phyloP scores from a whole-genome alignment of 1,140 invertebrate species.

The Muscidifurax raptorellus region DNA sequence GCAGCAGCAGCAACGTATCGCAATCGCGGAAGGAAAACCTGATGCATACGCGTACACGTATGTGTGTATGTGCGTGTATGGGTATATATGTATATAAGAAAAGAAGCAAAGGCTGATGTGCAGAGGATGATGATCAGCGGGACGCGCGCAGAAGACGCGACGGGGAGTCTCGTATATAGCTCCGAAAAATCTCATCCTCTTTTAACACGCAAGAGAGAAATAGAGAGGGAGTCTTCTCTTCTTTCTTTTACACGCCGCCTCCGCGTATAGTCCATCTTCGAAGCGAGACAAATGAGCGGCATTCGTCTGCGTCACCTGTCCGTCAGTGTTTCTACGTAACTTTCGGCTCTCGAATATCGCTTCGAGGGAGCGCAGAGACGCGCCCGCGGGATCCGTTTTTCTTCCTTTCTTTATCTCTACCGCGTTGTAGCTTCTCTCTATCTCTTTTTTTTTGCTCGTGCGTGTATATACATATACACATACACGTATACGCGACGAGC shows the following conservation, averaged over 20 bases:
- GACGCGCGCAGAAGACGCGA: not conserved
- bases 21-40: not conserved
- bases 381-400: slow-evolving; percentile 34
- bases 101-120: not conserved
- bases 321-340: slow-evolving; percentile 71
- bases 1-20: not conserved
- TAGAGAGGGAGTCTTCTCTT: not conserved
- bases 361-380: slow-evolving; percentile 45
- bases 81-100: not conserved
- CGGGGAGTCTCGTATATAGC: slow-evolving; percentile 5
- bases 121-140: slow-evolving; percentile 12
- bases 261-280: slow-evolving; percentile 60
- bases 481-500: not conserved
- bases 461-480: too few species aligned
- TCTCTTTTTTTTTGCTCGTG: not conserved
- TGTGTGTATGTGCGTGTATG: too few species aligned
- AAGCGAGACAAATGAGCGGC: slow-evolving; percentile 75
- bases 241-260: slow-evolving; percentile 3
- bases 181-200: slow-evolving; percentile 23
- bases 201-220: slow-evolving; percentile 1
- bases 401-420: slow-evolving; percentile 12
- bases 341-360: slow-evolving; percentile 60
- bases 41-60: too few species aligned
- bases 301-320: slow-evolving; percentile 76
- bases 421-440: not conserved